Percentiles rank a stretch among this genome's conserved stretches.
Evolutionary conservation across 2,888 invertebrate genomes (phyloP).

Genomic region (Morpho deidamia): DNA sequence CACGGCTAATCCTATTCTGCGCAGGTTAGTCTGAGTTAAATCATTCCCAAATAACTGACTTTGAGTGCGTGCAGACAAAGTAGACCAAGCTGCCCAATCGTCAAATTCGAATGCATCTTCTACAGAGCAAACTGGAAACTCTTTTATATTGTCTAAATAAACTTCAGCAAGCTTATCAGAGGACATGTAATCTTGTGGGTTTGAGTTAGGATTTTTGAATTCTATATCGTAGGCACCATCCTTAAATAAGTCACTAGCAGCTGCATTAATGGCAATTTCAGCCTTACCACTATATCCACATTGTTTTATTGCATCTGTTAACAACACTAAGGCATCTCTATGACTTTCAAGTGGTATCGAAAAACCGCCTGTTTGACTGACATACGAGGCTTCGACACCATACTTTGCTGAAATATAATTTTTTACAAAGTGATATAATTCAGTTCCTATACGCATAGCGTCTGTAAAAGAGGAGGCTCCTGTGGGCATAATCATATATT

Average conservation of each 20-base stretch:
- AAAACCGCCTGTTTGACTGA: conserved; percentile 98
- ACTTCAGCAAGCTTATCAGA: conserved; percentile 90
- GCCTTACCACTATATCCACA: conserved; percentile 95
- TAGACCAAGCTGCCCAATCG: conserved; percentile 97
- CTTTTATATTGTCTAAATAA: conserved; percentile 92
- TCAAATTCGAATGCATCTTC: conserved; percentile 99
- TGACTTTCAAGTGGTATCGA: conserved; percentile 96
- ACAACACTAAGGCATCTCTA: conserved; percentile 92
- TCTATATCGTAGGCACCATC: conserved; percentile 94
- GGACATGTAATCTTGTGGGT: conserved; percentile 88
- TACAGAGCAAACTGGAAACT: conserved; percentile 94
- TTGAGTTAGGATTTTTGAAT: conserved; percentile 96
- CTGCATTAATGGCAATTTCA: conserved; percentile 98
- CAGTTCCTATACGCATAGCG: conserved; percentile 98
- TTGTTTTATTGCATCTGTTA: conserved; percentile 91
- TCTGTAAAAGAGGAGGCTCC: conserved; percentile 95
- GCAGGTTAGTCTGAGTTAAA: conserved; percentile 94
- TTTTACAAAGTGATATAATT: conserved; percentile 95
- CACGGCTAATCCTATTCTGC: conserved; percentile 92
- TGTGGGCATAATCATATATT: conserved; percentile 95
- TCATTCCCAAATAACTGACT: conserved; percentile 95
- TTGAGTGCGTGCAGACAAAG: conserved; percentile 81
- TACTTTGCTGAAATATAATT: conserved; percentile 93
- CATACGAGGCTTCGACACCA: conserved; percentile 94
- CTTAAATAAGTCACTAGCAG: conserved; percentile 96